Percentiles rank a stretch among this genome's conserved stretches.
These are phyloP conservation scores for Hetaerina americana DNA, from an alignment of 1,140 invertebrate genomes.

Conservation along the genomic window DNA sequence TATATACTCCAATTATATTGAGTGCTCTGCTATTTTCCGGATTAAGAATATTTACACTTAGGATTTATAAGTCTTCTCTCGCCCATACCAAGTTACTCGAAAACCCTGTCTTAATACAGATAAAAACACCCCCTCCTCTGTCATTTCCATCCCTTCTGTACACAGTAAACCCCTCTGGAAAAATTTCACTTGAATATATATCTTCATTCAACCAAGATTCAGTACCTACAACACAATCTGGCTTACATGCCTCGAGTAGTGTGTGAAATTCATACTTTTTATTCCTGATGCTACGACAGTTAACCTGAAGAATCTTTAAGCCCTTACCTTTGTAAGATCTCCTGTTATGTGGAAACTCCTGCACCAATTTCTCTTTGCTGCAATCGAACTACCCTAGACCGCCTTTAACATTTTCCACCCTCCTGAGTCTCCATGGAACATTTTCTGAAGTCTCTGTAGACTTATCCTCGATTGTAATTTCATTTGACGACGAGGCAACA, in stretches of 20 bases:
- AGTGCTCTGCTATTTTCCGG: neutral
- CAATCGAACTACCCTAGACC: too few species aligned
- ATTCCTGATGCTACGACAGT: neutral
- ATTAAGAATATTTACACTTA: neutral
- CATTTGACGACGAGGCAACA: too few species aligned
- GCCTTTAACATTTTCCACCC: too few species aligned
- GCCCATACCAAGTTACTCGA: neutral
- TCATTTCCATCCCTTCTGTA: neutral
- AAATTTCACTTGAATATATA: neutral
- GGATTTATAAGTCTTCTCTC: neutral
- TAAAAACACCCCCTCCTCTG: neutral
- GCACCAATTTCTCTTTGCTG: too few species aligned
- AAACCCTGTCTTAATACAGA: neutral
- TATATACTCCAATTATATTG: neutral
- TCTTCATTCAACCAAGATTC: neutral
- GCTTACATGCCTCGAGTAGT: neutral
- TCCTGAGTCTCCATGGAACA: too few species aligned
- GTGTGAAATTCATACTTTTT: neutral
- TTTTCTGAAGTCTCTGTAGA: too few species aligned
- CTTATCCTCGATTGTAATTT: too few species aligned
- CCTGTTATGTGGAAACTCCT: too few species aligned
- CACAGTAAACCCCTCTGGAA: neutral
- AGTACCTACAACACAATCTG: neutral
- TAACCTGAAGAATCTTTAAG: neutral
- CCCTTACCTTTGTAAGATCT: neutral